phyloP scores from a whole-genome alignment of 2,113 vertebrate genomes.

The Paramormyrops kingsleyae region DNA sequence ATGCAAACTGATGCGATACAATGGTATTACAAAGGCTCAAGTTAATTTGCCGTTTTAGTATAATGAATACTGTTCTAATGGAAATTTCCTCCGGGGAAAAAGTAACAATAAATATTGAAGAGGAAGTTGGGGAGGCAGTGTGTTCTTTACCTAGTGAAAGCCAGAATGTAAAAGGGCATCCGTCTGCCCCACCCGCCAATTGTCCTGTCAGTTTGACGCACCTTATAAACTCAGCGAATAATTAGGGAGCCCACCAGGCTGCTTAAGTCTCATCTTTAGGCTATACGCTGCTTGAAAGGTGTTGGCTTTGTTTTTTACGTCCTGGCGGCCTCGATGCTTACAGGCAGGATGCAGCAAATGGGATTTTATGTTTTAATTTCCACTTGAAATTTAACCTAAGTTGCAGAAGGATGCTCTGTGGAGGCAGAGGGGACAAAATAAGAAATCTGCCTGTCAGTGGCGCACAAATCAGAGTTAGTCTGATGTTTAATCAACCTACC shows the following conservation, averaged over 20 bases:
- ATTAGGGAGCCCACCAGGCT: background rate
- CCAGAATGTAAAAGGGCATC: background rate
- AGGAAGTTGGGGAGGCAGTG: background rate
- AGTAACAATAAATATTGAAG: background rate
- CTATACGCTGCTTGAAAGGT: background rate
- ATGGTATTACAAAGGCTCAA: background rate
- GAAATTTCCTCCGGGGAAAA: background rate
- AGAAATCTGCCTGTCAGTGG: background rate
- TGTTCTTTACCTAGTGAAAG: background rate
- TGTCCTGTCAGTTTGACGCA: background rate
- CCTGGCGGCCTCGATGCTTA: background rate
- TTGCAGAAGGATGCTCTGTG: background rate
- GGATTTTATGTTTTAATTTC: background rate
- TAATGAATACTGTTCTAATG: background rate
- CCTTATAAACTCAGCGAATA: background rate
- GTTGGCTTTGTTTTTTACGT: background rate
- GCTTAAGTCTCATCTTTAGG: background rate
- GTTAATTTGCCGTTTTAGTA: constrained; percentile 8
- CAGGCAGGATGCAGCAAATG: background rate
- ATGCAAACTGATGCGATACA: constrained; percentile 5
- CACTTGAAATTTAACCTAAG: background rate
- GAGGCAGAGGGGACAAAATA: background rate
- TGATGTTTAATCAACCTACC: background rate
- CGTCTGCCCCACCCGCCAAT: background rate
- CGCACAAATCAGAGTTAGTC: background rate